Percentiles rank a stretch among this genome's conserved stretches.
phyloP scores from a whole-genome alignment of 2,113 vertebrate species.

The Etheostoma spectabile region DNA sequence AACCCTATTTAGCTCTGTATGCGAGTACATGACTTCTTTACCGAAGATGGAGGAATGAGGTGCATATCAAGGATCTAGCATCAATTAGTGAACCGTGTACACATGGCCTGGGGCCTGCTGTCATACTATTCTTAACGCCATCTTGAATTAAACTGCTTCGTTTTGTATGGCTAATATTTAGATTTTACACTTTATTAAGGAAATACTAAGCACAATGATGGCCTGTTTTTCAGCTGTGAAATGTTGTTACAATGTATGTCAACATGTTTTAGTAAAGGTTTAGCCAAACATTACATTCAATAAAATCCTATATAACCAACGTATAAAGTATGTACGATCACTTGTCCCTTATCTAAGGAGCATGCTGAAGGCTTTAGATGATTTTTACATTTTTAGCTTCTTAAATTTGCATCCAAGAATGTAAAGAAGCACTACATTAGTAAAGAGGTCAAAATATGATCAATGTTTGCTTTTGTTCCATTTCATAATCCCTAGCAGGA shows the following conservation, averaged over 20 bases:
- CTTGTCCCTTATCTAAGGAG: neutral
- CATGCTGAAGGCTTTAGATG: neutral
- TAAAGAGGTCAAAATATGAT: neutral
- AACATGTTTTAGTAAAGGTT: neutral
- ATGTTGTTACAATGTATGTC: neutral
- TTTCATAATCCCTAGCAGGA: neutral
- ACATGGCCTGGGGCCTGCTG: slow-evolving; percentile 6
- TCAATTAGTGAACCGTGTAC: slow-evolving; percentile 46
- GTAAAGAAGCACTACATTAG: neutral
- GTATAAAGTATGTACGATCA: neutral
- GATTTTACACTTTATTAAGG: neutral
- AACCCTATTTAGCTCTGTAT: slow-evolving; percentile 25
- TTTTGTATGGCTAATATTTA: neutral
- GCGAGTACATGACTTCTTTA: slow-evolving; percentile 31
- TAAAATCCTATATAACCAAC: neutral
- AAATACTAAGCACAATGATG: neutral
- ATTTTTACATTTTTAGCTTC: neutral
- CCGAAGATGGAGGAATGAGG: slow-evolving; percentile 49
- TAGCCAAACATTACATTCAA: neutral
- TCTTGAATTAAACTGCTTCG: neutral
- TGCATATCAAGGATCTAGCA: slow-evolving; percentile 57
- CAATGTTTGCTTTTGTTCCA: neutral
- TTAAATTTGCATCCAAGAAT: neutral
- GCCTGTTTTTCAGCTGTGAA: neutral
- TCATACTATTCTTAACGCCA: slow-evolving; percentile 15